These are phyloP conservation scores for Microtus montanus DNA, from an alignment of 2,113 vertebrate species.

Conservation along the genomic window DNA sequence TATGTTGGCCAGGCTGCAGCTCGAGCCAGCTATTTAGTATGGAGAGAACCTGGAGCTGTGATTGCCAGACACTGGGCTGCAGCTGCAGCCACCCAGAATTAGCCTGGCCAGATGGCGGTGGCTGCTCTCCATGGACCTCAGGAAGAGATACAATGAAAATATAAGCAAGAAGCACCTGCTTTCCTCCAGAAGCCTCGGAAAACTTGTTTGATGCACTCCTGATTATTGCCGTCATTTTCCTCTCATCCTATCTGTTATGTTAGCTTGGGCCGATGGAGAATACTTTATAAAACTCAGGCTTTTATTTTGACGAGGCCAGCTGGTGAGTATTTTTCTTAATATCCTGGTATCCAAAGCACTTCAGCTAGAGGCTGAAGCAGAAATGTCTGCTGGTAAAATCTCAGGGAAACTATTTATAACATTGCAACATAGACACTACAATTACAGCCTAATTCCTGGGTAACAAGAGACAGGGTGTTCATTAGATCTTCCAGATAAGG, in stretches of 20 bases:
- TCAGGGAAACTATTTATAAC: conserved; percentile 53
- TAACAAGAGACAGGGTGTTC: conserved; percentile 60
- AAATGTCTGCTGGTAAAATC: conserved; percentile 1
- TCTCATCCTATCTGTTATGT: not conserved
- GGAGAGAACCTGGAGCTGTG: conserved; percentile 83
- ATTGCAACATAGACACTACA: not conserved
- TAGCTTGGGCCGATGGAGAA: not conserved
- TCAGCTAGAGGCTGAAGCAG: conserved; percentile 21
- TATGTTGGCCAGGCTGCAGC: conserved; percentile 82
- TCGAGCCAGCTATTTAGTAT: conserved; percentile 82
- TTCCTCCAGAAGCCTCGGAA: not conserved
- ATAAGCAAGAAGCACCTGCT: conserved; percentile 51
- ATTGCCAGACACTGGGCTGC: conserved; percentile 84
- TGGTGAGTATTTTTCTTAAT: conserved; percentile 13
- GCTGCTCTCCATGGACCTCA: conserved; percentile 85
- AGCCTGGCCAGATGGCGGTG: conserved; percentile 87
- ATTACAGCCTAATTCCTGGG: conserved; percentile 60
- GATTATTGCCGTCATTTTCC: not conserved
- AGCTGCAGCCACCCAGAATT: conserved; percentile 86
- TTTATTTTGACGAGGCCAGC: not conserved
- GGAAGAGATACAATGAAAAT: conserved; percentile 67
- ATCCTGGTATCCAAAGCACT: not conserved
- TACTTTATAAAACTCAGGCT: not conserved
- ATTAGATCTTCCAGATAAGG: conserved; percentile 62
- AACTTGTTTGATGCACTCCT: not conserved